These are phyloP conservation scores for Otolemur crassicaudatus DNA, from an alignment of 2,797 vertebrate genomes.

Conservation along the genomic window DNA sequence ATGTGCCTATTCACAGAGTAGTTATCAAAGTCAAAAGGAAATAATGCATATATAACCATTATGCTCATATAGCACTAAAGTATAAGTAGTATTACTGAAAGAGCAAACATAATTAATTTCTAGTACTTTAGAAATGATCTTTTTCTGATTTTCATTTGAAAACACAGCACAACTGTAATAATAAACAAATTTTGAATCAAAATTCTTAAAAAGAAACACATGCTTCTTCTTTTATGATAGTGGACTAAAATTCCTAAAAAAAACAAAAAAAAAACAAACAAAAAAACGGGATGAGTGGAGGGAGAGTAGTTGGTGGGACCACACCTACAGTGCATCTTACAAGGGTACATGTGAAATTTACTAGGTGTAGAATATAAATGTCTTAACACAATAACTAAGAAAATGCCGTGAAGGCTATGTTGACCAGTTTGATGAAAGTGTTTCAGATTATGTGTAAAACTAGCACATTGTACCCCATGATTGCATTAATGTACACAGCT, in stretches of 20 bases:
- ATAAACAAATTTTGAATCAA: background rate
- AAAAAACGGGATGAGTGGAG: no score
- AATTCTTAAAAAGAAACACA: background rate
- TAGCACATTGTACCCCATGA: no score
- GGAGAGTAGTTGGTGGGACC: no score
- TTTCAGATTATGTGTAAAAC: no score
- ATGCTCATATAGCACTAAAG: background rate
- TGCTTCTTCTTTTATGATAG: constrained; percentile 5
- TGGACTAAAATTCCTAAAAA: background rate
- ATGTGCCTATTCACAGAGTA: background rate
- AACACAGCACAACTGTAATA: background rate
- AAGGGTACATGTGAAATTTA: no score
- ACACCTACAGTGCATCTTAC: no score
- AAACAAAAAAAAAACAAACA: no score
- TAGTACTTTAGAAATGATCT: constrained; percentile 3
- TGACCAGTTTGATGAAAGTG: no score
- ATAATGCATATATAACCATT: background rate
- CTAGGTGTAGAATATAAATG: no score
- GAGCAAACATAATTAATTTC: background rate
- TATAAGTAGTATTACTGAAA: background rate
- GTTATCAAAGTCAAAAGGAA: constrained; percentile 35
- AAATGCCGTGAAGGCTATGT: no score
- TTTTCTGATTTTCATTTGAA: constrained; percentile 51
- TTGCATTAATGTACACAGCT: no score
- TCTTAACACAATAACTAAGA: no score